Base-by-base conservation (phyloP, 30 jellyfish, hydroid and myxozoan species). In the Sanderia malayensis region DNA sequence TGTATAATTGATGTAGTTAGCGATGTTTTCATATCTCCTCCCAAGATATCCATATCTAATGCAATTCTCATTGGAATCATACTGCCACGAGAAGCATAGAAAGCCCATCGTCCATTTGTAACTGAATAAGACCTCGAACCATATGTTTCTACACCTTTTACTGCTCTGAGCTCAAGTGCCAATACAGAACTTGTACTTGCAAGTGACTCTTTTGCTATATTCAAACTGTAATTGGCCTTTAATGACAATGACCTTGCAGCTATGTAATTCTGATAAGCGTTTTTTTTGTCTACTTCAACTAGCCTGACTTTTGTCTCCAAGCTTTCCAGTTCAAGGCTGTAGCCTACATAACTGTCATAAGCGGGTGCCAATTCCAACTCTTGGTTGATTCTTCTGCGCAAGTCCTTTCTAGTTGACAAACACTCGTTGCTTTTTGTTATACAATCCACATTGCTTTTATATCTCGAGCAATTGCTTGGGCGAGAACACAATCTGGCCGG, bases 381-480 rank as follows among this genome's bases (percentile, higher is more conserved):
- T 1, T 55, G 58, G 28, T 41, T 66, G 27, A 66, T 66, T 46
- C 46, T 78, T 34, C 49, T 60, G 21, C 49, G n/a, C 44, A 73
- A 61, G 71, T 59, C 9, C 1, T 46, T 26, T 65, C 85, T 52
- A 53, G 71, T 32, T 3, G 60, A n/a, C 2, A 24, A 10, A 31
- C 95, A 83, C 33, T 31, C 49, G 15, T 34, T 27, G 31, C 73
- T 83, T 15, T 58, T 73, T 4, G 0, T 49, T 10, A 73, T 62
- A 31, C 95, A 83, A 29, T 55, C 55, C 10, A 23, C 76, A 53
- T 83, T 72, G 9, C 60, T 44, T 24, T 47, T 7, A 1, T 25
- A 27, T 27, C 31, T 62, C 0, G 95, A 73, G 61, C 95, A 83
- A 37, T 83, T 83, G 0, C 76, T 37, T 57, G 58, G 57, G 17